These are phyloP conservation scores for Porites rus DNA, from an alignment of 92 coral and sea anemone genomes.

Conservation along the genomic window DNA sequence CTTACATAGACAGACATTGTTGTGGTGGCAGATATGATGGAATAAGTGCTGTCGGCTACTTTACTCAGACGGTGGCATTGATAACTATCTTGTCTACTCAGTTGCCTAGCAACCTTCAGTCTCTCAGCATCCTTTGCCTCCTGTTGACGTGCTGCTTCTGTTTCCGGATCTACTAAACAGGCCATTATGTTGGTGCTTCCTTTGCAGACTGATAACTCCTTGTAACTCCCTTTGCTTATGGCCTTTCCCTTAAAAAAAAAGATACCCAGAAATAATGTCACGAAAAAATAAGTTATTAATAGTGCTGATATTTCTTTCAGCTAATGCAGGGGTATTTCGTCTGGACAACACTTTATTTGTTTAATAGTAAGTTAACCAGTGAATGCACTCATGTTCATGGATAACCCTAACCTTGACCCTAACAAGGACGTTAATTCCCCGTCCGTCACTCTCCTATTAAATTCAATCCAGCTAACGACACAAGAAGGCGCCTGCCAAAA, in stretches of 20 bases:
- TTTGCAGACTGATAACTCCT: conserved; percentile 58
- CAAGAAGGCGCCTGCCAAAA: too few relatives aligned
- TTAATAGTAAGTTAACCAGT: too few relatives aligned
- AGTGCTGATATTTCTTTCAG: background rate
- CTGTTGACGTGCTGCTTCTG: conserved; percentile 34
- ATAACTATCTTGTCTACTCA: conserved; percentile 52
- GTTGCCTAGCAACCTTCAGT: conserved; percentile 33
- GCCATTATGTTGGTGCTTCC: conserved; percentile 36
- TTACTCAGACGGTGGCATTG: conserved; percentile 45
- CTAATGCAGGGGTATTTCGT: too few relatives aligned
- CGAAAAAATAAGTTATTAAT: background rate
- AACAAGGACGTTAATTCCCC: too few relatives aligned
- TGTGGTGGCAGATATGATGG: conserved; percentile 74
- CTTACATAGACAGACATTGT: conserved; percentile 70
- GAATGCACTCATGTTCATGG: too few relatives aligned
- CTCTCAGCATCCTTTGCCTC: conserved; percentile 43
- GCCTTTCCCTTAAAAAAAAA: conserved; percentile 66
- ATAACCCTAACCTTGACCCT: too few relatives aligned
- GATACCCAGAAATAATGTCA: background rate
- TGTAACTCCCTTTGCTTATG: conserved; percentile 59
- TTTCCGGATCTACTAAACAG: conserved; percentile 20
- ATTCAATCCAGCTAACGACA: too few relatives aligned
- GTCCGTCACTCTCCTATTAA: too few relatives aligned
- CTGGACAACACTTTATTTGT: too few relatives aligned
- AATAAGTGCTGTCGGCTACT: conserved; percentile 62